Evolutionary conservation across 1,140 invertebrate species (phyloP), one percentile per base, ranked within the genome.

Genomic region (Heliconius melpomene): DNA sequence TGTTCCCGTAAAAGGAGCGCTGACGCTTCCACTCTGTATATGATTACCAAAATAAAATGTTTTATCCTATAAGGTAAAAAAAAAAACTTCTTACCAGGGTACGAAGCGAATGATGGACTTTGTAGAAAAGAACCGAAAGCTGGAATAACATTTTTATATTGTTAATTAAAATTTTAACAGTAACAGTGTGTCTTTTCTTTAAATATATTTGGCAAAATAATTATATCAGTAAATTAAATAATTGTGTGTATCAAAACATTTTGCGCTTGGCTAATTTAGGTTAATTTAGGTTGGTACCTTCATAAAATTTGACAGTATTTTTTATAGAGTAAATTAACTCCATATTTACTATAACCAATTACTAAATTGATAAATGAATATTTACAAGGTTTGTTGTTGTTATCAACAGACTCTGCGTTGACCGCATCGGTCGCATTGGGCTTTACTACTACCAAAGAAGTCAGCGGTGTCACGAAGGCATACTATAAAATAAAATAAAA

Each of bases 371-470:
- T 40, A 40, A 46, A 46, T 46, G 3, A 26, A 23, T 38, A 72
- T 36, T 72, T 20, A 89, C 88, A 72, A 38, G 81, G 83, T 79
- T 88, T 86, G 60, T 93, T 72, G 32, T 72, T 72, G 13, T 72
- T 40, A 57, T 93, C 90, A 18, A 91, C 91, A 16, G 91, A 90
- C 74, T 93, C 90, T 1, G 91, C 87, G 74, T 94, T 83, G 3
- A 94, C 88, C 9, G 90, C 89, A 71, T 88, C 87, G 1, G 90
- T 91, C 9, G 89, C 90, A 83, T 95, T 96, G 1, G 96, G 96
- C 85, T 96, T 97, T 5, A 97, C 96, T 3, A 97, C 96, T 11
- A 97, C 96, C 80, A 97, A 90, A 1, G 96, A 97, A n/a, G 96
- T 97, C 13, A 97, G 88, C 6, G 96, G 95, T 1, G 96, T 97